Evolutionary conservation across 2,888 invertebrate species (phyloP).

Genomic region (Dilophus febrilis): DNA sequence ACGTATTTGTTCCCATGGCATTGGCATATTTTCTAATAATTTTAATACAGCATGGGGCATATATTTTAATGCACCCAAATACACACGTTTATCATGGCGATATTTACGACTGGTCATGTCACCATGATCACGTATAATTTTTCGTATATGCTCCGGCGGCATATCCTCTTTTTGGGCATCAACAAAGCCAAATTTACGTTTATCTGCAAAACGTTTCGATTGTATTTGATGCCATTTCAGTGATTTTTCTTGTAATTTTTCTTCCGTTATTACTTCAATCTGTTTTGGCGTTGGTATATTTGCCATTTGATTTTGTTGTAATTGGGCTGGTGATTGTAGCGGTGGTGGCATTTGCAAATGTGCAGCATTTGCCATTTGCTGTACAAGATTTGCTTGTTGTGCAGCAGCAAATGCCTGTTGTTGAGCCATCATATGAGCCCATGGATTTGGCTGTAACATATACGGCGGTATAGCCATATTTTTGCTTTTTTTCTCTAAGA

Average conservation of each 20-base stretch:
- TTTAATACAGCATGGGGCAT: constrained; percentile 99
- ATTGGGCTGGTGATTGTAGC: constrained; percentile 30
- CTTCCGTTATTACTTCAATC: constrained; percentile 77
- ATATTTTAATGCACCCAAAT: constrained; percentile 93
- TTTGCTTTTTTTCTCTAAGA: no score
- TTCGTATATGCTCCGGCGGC: constrained; percentile 98
- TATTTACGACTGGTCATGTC: constrained; percentile 99
- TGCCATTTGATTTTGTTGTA: constrained; percentile 28
- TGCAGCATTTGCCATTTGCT: constrained; percentile 31
- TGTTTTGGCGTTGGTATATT: constrained; percentile 39
- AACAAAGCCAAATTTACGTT: constrained; percentile 95
- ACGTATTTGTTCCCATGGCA: constrained; percentile 99
- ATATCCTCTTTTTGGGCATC: constrained; percentile 99
- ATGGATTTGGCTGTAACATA: constrained; percentile 41
- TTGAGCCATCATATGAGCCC: constrained; percentile 76
- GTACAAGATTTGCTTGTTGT: constrained; percentile 40
- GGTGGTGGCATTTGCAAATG: constrained; percentile 33
- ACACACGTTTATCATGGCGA: constrained; percentile 95
- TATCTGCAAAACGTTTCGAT: constrained; percentile 96
- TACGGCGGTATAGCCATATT: constrained; percentile 29
- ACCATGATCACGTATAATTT: constrained; percentile 97
- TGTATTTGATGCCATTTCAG: constrained; percentile 98
- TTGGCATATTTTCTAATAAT: constrained; percentile 98
- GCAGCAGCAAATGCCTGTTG: constrained; percentile 59
- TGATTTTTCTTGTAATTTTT: constrained; percentile 90